These are phyloP conservation scores for Anguilla rostrata DNA, from an alignment of 2,113 vertebrate species.

Conservation along the genomic window DNA sequence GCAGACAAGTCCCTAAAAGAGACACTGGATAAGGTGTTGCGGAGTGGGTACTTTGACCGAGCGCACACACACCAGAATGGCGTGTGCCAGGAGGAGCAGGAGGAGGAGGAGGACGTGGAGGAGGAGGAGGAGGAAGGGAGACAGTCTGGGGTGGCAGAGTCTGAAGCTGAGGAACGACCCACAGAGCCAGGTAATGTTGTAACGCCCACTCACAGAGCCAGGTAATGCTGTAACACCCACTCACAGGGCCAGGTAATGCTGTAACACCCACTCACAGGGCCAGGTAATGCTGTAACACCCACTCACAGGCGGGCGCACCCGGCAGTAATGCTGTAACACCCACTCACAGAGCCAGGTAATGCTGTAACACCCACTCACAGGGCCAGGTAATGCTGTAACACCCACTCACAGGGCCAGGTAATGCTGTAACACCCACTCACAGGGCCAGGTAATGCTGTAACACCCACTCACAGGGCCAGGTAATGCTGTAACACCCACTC, in stretches of 20 bases:
- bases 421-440: no score
- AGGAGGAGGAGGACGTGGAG: conserved; percentile 55
- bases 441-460: no score
- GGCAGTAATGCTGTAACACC: background rate
- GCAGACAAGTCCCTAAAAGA: conserved; percentile 91
- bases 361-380: no score
- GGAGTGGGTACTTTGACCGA: conserved; percentile 91
- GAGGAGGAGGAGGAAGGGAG: conserved; percentile 69
- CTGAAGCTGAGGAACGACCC: conserved; percentile 73
- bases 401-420: no score
- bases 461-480: no score
- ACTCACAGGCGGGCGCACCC: no score
- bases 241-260: conserved; percentile 14
- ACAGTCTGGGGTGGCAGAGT: conserved; percentile 58
- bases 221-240: background rate
- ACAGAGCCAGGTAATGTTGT: conserved; percentile 71
- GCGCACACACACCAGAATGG: conserved; percentile 90
- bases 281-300: background rate
- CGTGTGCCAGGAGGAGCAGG: conserved; percentile 83
- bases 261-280: background rate
- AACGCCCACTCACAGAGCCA: background rate
- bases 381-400: background rate
- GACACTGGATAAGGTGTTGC: conserved; percentile 84
- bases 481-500: no score
- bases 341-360: background rate